A percentile compares a stretch with the other conserved stretches of the same genome.
These are phyloP conservation scores for Trinorchestia longiramus DNA, from an alignment of 1,140 invertebrate genomes.

Conservation along the genomic window DNA sequence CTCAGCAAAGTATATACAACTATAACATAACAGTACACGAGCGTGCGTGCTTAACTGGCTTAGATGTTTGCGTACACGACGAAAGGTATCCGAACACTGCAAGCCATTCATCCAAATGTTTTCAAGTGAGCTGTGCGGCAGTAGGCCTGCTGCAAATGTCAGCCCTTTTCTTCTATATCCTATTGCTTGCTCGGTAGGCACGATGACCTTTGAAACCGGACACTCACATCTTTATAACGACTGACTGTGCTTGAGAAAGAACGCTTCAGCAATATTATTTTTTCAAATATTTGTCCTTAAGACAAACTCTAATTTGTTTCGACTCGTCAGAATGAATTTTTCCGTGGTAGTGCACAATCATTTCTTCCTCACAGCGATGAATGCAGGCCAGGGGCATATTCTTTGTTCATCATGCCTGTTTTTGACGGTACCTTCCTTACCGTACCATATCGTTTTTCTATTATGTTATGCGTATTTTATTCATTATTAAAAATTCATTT, in stretches of 20 bases:
- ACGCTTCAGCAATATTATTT: background rate
- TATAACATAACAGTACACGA: background rate
- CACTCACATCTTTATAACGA: background rate
- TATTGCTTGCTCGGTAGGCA: background rate
- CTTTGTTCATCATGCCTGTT: background rate
- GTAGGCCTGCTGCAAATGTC: constrained; percentile 33
- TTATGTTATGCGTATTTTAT: too few relatives aligned
- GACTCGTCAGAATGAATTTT: background rate
- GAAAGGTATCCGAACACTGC: background rate
- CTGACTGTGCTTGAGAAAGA: background rate
- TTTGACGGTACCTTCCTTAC: background rate
- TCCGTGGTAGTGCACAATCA: background rate
- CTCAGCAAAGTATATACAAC: background rate
- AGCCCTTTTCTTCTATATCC: background rate
- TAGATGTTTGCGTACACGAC: background rate
- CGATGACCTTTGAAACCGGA: constrained; percentile 1
- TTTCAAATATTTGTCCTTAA: background rate
- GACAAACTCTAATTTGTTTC: background rate
- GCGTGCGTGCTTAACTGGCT: too few relatives aligned
- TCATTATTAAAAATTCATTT: too few relatives aligned
- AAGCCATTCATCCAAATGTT: background rate
- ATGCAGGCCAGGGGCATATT: background rate
- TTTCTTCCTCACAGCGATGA: background rate
- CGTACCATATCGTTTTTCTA: too few relatives aligned
- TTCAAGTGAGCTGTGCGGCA: background rate